phyloP scores from a whole-genome alignment of 1,140 invertebrate species.

The Telenomus remus region DNA sequence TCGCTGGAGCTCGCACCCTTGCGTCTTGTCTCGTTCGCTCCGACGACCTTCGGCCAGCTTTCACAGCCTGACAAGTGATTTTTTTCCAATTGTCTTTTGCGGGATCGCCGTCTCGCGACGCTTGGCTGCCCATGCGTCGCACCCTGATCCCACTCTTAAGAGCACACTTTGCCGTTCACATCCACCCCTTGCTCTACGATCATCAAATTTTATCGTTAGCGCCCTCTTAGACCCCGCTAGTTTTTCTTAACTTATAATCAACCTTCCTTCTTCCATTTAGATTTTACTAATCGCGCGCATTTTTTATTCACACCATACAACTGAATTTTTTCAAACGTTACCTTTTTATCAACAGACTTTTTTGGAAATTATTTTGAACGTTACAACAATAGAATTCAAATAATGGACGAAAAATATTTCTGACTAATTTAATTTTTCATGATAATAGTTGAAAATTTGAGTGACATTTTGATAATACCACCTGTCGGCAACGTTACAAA shows the following conservation, averaged over 20 bases:
- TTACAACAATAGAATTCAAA: too few relatives aligned
- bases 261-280: conserved; percentile 31
- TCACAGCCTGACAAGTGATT: conserved; percentile 73
- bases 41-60: conserved; percentile 59
- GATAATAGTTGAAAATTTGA: too few relatives aligned
- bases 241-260: conserved; percentile 37
- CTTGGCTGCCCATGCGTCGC: conserved; percentile 72
- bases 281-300: conserved; percentile 21
- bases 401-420: too few relatives aligned
- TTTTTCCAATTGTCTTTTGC: conserved; percentile 71
- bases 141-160: conserved; percentile 61
- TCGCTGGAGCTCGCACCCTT: conserved; percentile 49
- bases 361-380: too few relatives aligned
- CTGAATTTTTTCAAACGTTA: too few relatives aligned
- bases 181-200: conserved; percentile 51
- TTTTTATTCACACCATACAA: conserved; percentile 9
- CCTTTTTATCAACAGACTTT: neutral
- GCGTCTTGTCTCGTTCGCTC: conserved; percentile 53
- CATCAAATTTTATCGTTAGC: conserved; percentile 60
- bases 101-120: conserved; percentile 61
- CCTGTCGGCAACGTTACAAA: too few relatives aligned
- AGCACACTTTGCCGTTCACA: conserved; percentile 56
- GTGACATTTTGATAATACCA: too few relatives aligned
- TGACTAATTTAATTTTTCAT: too few relatives aligned
- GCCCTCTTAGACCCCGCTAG: conserved; percentile 40